Conservation (phyloP, 2,113 vertebrate genomes). For the Syngnathus scovelli region DNA sequence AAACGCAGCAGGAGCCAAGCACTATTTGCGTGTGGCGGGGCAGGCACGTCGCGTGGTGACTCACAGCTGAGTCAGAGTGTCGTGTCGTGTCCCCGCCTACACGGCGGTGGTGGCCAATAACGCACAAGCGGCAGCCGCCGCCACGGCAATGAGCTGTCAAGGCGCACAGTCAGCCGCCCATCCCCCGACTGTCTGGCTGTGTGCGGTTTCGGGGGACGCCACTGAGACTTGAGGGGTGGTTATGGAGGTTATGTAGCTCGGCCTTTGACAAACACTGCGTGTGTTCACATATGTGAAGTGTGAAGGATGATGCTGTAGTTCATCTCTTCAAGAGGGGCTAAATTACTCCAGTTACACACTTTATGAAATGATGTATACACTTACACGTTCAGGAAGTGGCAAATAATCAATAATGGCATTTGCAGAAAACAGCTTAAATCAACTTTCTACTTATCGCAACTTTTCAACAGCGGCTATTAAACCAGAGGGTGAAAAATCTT, state of each 20-base stretch:
- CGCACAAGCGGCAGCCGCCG: slow-evolving; percentile 25
- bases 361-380: background rate
- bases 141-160: slow-evolving; percentile 26
- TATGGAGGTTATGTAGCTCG: background rate
- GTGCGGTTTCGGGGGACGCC: slow-evolving; percentile 27
- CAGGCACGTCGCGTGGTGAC: slow-evolving; percentile 48
- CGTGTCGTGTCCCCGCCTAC: slow-evolving; percentile 54
- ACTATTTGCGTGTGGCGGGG: slow-evolving; percentile 52
- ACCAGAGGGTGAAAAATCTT: background rate
- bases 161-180: background rate
- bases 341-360: background rate
- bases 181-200: slow-evolving; percentile 5
- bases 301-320: background rate
- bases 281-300: background rate
- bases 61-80: slow-evolving; percentile 51
- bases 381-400: background rate
- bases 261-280: background rate
- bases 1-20: slow-evolving; percentile 13
- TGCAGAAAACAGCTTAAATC: background rate
- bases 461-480: background rate
- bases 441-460: background rate
- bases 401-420: background rate
- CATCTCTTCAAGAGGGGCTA: background rate
- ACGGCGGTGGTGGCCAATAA: slow-evolving; percentile 51
- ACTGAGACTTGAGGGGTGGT: slow-evolving; percentile 8